Base-by-base conservation (phyloP, 2,797 vertebrate genomes). In the Merluccius polli region DNA sequence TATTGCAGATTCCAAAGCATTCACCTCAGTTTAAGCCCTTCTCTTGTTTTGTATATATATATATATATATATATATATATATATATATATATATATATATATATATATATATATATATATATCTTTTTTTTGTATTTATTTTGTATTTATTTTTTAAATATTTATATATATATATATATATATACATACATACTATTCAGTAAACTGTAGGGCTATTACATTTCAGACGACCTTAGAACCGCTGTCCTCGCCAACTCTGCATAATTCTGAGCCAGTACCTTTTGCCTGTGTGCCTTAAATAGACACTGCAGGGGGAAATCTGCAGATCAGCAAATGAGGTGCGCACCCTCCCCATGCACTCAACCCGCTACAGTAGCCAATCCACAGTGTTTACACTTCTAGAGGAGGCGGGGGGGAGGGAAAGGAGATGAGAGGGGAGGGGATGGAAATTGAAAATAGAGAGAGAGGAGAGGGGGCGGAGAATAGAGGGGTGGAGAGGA, bases 241-340 rank as follows among this genome's bases (percentile, higher is more conserved):
- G 59, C 59, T 13, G 27, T 63, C 59, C 59, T 24, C n/a, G 59
- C 59, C 27, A 63, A 63, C 70, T 71, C 82, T 24, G 79, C 85
- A 74, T 77, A 75, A 27, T 75, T 81, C 82, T 83, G 78, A 80
- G 77, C 83, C 71, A 65, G 4, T 68, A 80, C 83, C 85, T 82
- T 84, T 82, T 88, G 86, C 81, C 81, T 76, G 72, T 76, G 82
- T 29, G 85, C 89, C 81, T 87, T 84, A 90, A 91, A 91, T 89
- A 91, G 89, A 63, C 59, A 63, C 59, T 63, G 59, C 59, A 12
- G 59, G 84, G 84, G 84, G 83, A 89, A 83, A 88, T 83, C 82
- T 86, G 84, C 81, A 78, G 87, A 87, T 85, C 85, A 85, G 84
- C 59, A 63, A 63, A 63, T 63, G 59, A 12, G 59, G 8, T 4